A percentile compares a stretch with the other conserved stretches of the same genome.
phyloP scores from a whole-genome alignment of 92 coral and sea anemone genomes.

The Ricordea florida region DNA sequence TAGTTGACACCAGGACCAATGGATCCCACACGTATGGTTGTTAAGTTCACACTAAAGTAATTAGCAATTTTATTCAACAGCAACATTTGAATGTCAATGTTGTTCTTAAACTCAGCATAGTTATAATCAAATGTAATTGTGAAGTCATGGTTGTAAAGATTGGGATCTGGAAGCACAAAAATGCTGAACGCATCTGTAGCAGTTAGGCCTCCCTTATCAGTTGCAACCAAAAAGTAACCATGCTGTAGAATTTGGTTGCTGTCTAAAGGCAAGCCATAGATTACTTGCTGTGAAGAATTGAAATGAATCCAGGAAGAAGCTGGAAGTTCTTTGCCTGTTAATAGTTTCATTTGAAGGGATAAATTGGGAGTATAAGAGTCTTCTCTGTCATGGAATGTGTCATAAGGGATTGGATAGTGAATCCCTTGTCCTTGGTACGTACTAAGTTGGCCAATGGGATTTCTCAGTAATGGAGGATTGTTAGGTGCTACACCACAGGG shows the following conservation, averaged over 20 bases:
- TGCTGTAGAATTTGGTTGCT: conserved; percentile 7
- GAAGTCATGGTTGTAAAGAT: conserved; percentile 53
- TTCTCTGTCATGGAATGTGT: conserved; percentile 63
- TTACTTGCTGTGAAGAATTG: conserved; percentile 51
- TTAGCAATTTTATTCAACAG: conserved; percentile 58
- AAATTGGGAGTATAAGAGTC: conserved; percentile 66
- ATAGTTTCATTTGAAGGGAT: conserved; percentile 40
- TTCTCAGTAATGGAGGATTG: conserved; percentile 14
- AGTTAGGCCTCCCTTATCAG: conserved; percentile 50
- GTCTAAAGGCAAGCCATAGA: conserved; percentile 76
- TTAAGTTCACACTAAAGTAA: conserved; percentile 44
- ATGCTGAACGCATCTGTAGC: conserved; percentile 50
- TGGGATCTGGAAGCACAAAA: conserved; percentile 30
- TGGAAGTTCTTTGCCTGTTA: conserved; percentile 24
- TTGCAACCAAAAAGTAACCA: conserved; percentile 50
- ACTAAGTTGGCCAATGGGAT: neutral
- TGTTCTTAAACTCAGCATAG: conserved; percentile 50
- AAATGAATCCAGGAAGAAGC: conserved; percentile 60
- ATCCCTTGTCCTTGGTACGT: conserved; percentile 63
- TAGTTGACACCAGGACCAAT: conserved; percentile 15
- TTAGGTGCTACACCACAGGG: conserved; percentile 41
- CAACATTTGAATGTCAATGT: conserved; percentile 50
- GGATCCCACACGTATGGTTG: conserved; percentile 48
- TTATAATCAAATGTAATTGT: conserved; percentile 40
- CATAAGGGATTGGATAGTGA: conserved; percentile 39